phyloP scores from a whole-genome alignment of 2,888 invertebrate genomes.

The Zeuzera pyrina region DNA sequence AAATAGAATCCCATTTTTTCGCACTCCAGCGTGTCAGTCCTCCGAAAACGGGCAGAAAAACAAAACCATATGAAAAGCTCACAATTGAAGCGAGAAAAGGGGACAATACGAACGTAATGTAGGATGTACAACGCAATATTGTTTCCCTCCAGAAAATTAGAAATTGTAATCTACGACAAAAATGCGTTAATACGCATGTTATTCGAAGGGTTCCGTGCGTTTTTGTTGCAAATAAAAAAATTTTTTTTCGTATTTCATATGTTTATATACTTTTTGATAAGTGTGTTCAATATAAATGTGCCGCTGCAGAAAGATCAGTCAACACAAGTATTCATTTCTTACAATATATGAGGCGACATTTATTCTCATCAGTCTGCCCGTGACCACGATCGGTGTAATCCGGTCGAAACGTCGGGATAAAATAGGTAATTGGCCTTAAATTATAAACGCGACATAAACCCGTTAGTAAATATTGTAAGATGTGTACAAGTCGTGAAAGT shows the following conservation, averaged over 20 bases:
- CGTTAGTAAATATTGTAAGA: too few species aligned
- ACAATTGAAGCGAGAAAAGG: slow-evolving; percentile 16
- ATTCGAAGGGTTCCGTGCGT: slow-evolving; percentile 1
- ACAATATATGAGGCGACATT: too few species aligned
- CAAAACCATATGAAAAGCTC: slow-evolving; percentile 15
- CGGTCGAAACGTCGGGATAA: too few species aligned
- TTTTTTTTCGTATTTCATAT: background rate
- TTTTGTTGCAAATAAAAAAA: background rate
- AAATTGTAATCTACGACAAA: slow-evolving; percentile 13
- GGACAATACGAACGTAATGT: slow-evolving; percentile 10
- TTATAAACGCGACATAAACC: too few species aligned
- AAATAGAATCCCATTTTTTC: slow-evolving; percentile 21
- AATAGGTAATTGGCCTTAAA: too few species aligned
- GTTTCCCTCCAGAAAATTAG: slow-evolving; percentile 19
- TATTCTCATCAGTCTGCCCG: too few species aligned
- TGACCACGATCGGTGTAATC: too few species aligned
- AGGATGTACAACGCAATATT: slow-evolving; percentile 17
- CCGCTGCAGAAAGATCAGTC: too few species aligned
- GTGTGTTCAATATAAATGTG: too few species aligned
- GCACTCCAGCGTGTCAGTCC: slow-evolving; percentile 8
- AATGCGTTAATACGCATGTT: background rate
- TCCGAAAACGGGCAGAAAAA: slow-evolving; percentile 6
- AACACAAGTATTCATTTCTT: too few species aligned
- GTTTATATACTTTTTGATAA: too few species aligned
- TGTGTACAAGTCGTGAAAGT: too few species aligned